Conservation (phyloP, 2,113 vertebrate genomes). For the Epinephelus moara region DNA sequence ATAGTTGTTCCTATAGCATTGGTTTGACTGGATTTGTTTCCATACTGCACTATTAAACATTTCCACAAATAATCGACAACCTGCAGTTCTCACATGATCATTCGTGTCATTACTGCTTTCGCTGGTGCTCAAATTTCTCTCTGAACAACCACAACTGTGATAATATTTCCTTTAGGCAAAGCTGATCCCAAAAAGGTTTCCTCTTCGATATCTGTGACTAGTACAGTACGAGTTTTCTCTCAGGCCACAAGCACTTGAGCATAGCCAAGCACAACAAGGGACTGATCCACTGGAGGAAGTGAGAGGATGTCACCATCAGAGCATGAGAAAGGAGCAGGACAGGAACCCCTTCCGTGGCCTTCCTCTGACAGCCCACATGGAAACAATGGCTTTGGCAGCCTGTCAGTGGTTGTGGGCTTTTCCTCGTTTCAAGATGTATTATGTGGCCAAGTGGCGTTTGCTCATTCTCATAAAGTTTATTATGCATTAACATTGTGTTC, state of each 20-base stretch:
- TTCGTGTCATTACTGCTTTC: constrained; percentile 13
- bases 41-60: constrained; percentile 15
- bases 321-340: constrained; percentile 60
- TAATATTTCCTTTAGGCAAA: constrained; percentile 56
- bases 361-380: constrained; percentile 51
- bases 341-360: constrained; percentile 57
- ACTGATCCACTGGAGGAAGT: constrained; percentile 62
- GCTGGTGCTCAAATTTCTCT: constrained; percentile 35
- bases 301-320: constrained; percentile 64
- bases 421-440: constrained; percentile 13
- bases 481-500: not conserved
- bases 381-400: constrained; percentile 62
- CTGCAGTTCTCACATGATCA: constrained; percentile 39
- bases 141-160: constrained; percentile 46
- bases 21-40: constrained; percentile 33
- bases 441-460: not conserved
- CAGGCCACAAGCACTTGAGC: not conserved
- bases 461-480: constrained; percentile 24
- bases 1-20: not conserved
- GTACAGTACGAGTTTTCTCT: constrained; percentile 47
- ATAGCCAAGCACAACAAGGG: constrained; percentile 69
- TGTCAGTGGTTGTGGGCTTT: constrained; percentile 10
- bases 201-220: constrained; percentile 37
- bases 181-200: constrained; percentile 51
- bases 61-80: constrained; percentile 7